phyloP scores from a whole-genome alignment of 2,113 vertebrate genomes.

The Chionomys nivalis region DNA sequence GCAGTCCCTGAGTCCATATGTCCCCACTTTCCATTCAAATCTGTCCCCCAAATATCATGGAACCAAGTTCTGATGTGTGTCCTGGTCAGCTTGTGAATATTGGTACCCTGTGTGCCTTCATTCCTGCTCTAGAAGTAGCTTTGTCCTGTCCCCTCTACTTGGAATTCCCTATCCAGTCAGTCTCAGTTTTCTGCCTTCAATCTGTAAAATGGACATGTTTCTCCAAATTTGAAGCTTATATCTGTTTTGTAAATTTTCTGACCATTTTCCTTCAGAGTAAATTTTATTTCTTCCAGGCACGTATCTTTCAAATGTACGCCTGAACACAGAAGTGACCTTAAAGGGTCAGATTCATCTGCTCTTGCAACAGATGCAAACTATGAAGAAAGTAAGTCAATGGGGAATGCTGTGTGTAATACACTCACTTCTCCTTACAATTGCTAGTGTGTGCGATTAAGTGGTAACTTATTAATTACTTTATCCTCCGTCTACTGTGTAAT shows the following conservation, averaged over 20 bases:
- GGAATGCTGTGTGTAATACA: conserved; percentile 22
- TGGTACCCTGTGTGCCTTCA: background rate
- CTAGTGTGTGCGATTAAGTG: background rate
- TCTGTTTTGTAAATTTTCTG: conserved; percentile 32
- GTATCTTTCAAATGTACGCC: conserved; percentile 8
- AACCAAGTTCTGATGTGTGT: background rate
- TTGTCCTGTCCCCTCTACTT: background rate
- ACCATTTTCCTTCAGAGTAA: conserved; percentile 52
- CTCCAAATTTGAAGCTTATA: conserved; percentile 8
- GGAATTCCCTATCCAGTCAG: background rate
- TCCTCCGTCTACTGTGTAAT: background rate
- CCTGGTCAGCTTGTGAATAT: background rate
- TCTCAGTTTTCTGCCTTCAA: background rate
- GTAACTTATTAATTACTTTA: background rate
- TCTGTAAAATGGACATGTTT: background rate
- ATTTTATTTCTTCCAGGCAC: conserved; percentile 59
- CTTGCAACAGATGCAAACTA: conserved; percentile 1
- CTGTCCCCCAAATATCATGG: background rate
- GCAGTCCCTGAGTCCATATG: background rate
- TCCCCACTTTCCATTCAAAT: background rate
- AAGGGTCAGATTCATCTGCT: conserved; percentile 40
- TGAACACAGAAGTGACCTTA: conserved; percentile 7
- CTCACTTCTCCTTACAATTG: background rate
- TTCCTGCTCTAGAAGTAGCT: background rate
- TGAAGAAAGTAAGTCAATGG: conserved; percentile 54